Conservation (phyloP, 1,140 invertebrate genomes). For the Hirudo medicinalis region DNA sequence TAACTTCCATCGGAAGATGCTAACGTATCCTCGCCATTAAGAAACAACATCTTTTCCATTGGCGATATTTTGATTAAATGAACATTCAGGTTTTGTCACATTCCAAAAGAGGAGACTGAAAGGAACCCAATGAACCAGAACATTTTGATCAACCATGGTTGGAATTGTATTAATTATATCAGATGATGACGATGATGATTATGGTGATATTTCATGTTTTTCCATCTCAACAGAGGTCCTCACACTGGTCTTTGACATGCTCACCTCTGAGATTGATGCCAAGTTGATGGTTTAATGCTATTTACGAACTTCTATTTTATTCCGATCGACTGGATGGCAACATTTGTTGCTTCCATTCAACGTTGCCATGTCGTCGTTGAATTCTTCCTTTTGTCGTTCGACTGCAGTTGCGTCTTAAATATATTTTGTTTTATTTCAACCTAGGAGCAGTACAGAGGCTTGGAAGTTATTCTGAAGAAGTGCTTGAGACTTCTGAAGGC, state of each 20-base stretch:
- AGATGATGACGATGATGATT: neutral
- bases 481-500: slow-evolving; percentile 31
- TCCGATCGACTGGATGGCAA: too few species aligned
- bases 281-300: slow-evolving; percentile 17
- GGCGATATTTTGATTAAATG: too few species aligned
- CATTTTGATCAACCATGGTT: slow-evolving; percentile 39
- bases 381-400: too few species aligned
- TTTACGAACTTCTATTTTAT: neutral
- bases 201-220: neutral
- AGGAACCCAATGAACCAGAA: slow-evolving; percentile 38
- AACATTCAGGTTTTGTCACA: slow-evolving; percentile 18
- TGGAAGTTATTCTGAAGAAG: slow-evolving; percentile 30
- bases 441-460: slow-evolving; percentile 34
- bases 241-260: slow-evolving; percentile 22
- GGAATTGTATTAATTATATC: slow-evolving; percentile 21
- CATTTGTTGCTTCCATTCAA: too few species aligned
- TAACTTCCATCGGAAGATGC: too few species aligned
- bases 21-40: too few species aligned
- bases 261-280: slow-evolving; percentile 23
- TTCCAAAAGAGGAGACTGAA: slow-evolving; percentile 25
- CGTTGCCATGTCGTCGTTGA: too few species aligned
- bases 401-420: too few species aligned
- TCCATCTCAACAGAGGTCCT: slow-evolving; percentile 18
- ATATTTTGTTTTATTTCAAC: slow-evolving; percentile 3
- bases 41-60: too few species aligned